Conservation (phyloP, 1,140 invertebrate genomes). For the Liolophura sinensis region DNA sequence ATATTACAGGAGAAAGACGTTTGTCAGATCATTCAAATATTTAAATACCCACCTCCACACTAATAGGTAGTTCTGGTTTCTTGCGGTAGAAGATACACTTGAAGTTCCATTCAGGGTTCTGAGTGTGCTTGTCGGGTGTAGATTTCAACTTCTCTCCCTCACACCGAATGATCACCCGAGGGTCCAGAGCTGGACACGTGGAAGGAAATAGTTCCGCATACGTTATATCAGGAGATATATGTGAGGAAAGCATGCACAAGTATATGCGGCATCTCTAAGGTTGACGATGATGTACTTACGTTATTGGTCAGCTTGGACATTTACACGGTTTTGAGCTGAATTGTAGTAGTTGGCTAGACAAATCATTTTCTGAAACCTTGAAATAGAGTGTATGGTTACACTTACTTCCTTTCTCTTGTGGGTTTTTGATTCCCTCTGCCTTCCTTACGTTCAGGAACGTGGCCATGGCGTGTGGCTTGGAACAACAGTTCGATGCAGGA, state of each 20-base stretch:
- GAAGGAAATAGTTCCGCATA: not conserved
- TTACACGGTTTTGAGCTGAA: too few species aligned
- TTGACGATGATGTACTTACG: too few species aligned
- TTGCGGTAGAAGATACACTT: slow-evolving; percentile 64
- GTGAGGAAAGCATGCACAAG: too few species aligned
- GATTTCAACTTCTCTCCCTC: slow-evolving; percentile 59
- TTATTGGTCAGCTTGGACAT: too few species aligned
- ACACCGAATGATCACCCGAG: slow-evolving; percentile 62
- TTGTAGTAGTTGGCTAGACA: too few species aligned
- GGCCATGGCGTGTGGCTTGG: slow-evolving; percentile 35
- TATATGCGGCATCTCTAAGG: too few species aligned
- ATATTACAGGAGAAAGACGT: not conserved
- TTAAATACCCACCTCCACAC: slow-evolving; percentile 32
- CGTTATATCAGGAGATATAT: too few species aligned
- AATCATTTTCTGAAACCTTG: too few species aligned
- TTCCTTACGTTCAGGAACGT: slow-evolving; percentile 57
- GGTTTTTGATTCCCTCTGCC: slow-evolving; percentile 54
- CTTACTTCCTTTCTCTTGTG: slow-evolving; percentile 54
- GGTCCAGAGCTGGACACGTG: slow-evolving; percentile 39
- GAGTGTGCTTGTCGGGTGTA: slow-evolving; percentile 42
- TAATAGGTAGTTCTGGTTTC: slow-evolving; percentile 40
- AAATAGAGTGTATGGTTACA: not conserved
- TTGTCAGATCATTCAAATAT: slow-evolving; percentile 2
- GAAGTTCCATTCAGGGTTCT: slow-evolving; percentile 42
- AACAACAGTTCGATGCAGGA: slow-evolving; percentile 15